Percentiles rank a stretch among this genome's conserved stretches.
phyloP scores from a whole-genome alignment of 1,140 invertebrate genomes.

The Diabrotica undecimpunctata region DNA sequence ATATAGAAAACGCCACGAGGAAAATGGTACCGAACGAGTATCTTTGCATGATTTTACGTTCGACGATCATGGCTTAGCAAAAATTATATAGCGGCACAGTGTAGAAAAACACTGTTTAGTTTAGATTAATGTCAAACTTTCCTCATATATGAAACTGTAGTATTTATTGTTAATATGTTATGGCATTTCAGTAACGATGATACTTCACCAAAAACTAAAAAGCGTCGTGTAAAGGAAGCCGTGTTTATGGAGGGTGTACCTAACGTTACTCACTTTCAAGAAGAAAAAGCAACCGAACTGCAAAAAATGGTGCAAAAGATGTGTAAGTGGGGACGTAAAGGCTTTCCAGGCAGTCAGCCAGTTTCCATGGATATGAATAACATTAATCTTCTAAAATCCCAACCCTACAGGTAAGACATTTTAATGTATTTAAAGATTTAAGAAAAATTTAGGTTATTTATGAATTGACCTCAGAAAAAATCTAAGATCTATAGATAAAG shows the following conservation, averaged over 20 bases:
- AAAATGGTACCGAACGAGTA: too few relatives aligned
- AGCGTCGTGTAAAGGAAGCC: slow-evolving; percentile 18
- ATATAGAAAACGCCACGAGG: too few relatives aligned
- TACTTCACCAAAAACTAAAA: slow-evolving; percentile 23
- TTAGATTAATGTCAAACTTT: too few relatives aligned
- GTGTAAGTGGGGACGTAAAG: slow-evolving; percentile 73
- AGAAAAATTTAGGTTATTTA: too few relatives aligned
- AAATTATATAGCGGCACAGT: too few relatives aligned
- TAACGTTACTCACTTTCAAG: slow-evolving; percentile 63
- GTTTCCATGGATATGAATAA: slow-evolving; percentile 93
- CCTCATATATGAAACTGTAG: too few relatives aligned
- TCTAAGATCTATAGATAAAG: background rate
- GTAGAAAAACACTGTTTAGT: too few relatives aligned
- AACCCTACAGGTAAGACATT: slow-evolving; percentile 67
- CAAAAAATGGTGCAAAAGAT: slow-evolving; percentile 76
- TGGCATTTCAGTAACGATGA: slow-evolving; percentile 8
- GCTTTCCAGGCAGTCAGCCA: slow-evolving; percentile 95
- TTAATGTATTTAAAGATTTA: too few relatives aligned
- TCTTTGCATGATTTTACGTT: too few relatives aligned
- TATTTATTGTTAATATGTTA: too few relatives aligned
- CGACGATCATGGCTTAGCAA: too few relatives aligned
- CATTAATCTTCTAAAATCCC: slow-evolving; percentile 68
- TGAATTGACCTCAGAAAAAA: background rate
- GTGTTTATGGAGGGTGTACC: slow-evolving; percentile 77
- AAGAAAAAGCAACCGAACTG: slow-evolving; percentile 62